Conservation (phyloP, 2,888 invertebrate species). For the Argyresthia goedartella region DNA sequence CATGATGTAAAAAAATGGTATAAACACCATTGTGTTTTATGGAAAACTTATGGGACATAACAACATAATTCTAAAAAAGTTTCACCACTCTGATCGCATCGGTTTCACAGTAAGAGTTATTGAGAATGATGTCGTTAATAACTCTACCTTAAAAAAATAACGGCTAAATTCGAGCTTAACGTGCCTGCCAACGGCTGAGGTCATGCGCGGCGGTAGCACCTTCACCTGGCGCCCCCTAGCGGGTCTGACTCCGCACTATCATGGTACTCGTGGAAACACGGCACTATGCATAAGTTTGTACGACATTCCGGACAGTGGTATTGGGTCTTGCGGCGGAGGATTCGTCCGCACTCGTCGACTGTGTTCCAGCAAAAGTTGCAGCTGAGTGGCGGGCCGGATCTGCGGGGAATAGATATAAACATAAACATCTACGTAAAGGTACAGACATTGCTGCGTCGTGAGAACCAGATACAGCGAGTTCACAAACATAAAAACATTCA, state of each 20-base stretch:
- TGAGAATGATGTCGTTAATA: too few relatives aligned
- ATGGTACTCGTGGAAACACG: slow-evolving; percentile 89
- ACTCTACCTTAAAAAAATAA: too few relatives aligned
- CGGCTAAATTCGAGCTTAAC: background rate
- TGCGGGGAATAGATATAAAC: slow-evolving; percentile 63
- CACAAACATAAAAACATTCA: too few relatives aligned
- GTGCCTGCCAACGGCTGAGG: background rate
- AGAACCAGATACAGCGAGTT: slow-evolving; percentile 76
- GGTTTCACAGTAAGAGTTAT: too few relatives aligned
- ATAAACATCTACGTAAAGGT: too few relatives aligned
- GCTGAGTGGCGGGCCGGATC: slow-evolving; percentile 86
- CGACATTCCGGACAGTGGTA: slow-evolving; percentile 93
- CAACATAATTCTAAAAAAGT: too few relatives aligned
- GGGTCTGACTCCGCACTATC: slow-evolving; percentile 38
- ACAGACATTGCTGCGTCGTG: too few relatives aligned
- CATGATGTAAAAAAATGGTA: too few relatives aligned
- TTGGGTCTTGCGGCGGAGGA: slow-evolving; percentile 87
- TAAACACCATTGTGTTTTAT: too few relatives aligned
- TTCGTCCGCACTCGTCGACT: slow-evolving; percentile 85
- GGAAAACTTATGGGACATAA: too few relatives aligned
- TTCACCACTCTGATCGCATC: too few relatives aligned
- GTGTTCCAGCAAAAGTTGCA: slow-evolving; percentile 95
- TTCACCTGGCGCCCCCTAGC: slow-evolving; percentile 31
- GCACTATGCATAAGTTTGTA: slow-evolving; percentile 90
- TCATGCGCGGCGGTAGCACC: slow-evolving; percentile 34